Base-by-base conservation (phyloP, 2,888 invertebrate genomes). In the Agrochola circellaris region DNA sequence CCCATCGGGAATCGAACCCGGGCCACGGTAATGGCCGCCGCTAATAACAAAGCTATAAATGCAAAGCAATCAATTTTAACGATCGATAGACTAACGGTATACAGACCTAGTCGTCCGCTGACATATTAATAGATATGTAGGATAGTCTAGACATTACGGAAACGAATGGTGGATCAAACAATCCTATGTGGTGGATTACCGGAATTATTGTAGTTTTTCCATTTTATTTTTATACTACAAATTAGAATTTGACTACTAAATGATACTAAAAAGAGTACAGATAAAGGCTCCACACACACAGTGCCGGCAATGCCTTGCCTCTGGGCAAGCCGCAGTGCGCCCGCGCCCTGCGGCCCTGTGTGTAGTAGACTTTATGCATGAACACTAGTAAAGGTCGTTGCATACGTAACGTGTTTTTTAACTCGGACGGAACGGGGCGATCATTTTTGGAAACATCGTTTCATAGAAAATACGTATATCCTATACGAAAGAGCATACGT, bases 61-160 rank as follows among this genome's bases (percentile, higher is more conserved):
- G 65, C 45, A n/a, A n/a, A 74, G 38, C 74, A 54, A 74, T 79
- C 65, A 66, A 74, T 38, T 54, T 54, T 45, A 74, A 66, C 38
- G 79, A 60, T 34, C 26, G 64, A 73, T 65, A 23, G 42, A 17
- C 17, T 78, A 78, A 79, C 81, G 75, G 75, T 48, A 15, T 8
- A 6, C 0, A 73, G 20, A 81, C 45, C 65, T 79, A 74, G 26
- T 61, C 45, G 60, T 45, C 61, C 45, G 17, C 23, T 54, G 42
- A 26, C 34, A 13, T 72, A 42, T 58, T 38, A 42, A 56, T 48
- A 38, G 9, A 1, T 61, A 15, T 51, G 23, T n/a, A 45, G 34
- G 15, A n/a, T 20, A 42, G 20, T 20, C 34, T 17, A 26, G 13
- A 45, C 48, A 48, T 30, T 20, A 48, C 26, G 45, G 30, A n/a